Evolutionary conservation across 2,888 invertebrate species (phyloP).

Genomic region (Blera fallax): DNA sequence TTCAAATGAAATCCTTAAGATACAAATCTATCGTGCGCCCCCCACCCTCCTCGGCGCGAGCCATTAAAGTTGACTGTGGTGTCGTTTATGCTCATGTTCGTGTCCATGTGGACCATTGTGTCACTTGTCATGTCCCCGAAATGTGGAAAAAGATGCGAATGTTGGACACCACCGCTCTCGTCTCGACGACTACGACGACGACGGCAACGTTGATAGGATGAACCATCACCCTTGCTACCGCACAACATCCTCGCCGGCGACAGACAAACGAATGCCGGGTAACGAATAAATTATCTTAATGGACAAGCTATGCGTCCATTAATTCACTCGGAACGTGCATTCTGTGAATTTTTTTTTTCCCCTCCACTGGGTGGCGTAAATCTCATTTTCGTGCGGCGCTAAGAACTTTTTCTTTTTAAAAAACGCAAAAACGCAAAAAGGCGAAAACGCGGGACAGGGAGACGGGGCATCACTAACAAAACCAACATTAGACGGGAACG

Average conservation of each 20-base stretch:
- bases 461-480: not conserved
- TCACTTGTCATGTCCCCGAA: slow-evolving; percentile 15
- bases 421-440: too few species aligned
- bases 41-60: not conserved
- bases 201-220: not conserved
- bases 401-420: not conserved
- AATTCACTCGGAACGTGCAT: slow-evolving; percentile 35
- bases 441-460: not conserved
- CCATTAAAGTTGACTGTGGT: not conserved
- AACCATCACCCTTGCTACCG: not conserved
- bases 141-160: not conserved
- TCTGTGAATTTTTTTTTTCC: not conserved
- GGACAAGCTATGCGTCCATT: slow-evolving; percentile 61
- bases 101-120: slow-evolving; percentile 13
- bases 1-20: slow-evolving; percentile 8
- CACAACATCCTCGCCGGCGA: not conserved
- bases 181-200: too few species aligned
- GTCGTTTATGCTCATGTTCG: not conserved
- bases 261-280: not conserved
- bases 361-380: slow-evolving; percentile 4
- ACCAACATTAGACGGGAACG: not conserved
- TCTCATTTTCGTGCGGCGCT: slow-evolving; percentile 3
- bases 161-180: not conserved
- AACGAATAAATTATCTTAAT: slow-evolving; percentile 62
- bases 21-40: not conserved